Base-by-base conservation (phyloP, 1,140 invertebrate genomes). In the Formica selysi region DNA sequence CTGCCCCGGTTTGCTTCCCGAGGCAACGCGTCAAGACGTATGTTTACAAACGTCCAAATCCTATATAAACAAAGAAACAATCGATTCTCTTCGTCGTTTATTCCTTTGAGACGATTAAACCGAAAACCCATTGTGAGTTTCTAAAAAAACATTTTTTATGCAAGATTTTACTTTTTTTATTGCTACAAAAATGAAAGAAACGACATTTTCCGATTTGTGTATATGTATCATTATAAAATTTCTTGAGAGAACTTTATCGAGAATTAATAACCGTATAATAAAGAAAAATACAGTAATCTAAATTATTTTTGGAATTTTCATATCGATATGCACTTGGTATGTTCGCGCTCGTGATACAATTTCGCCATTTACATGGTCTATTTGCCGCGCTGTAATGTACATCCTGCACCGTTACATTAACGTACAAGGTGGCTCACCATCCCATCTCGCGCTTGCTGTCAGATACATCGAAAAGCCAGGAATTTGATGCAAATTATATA, bases 321-420 rank as follows among this genome's bases (percentile, higher is more conserved):
- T 8, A n/a, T 2, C 22, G 11, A 81, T 71, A 71, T 73, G 13
- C 38, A 16, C 68, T 57, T 71, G 36, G 79, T 81, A 71, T 29
- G 22, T 54, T 76, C 44, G 67, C 73, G 73, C 81, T 85, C 51
- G 29, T 48, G 61, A 65, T 65, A 76, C 73, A 76, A 85, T 76
- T 64, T 76, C 73, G 44, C 61, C 70, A 85, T 85, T 85, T 85
- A 85, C 81, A 76, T 85, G 79, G 67, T 73, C 79, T 83, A 83
- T 83, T 83, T 83, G 73, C 68, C n/a, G 3, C 29, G 19, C 26
- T 38, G 38, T 67, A 62, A 83, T 83, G 38, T 73, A 81, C 67
- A 67, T 22, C 29, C 79, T 85, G 32, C 54, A 19, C 71, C 59
- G 71, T 85, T 76, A 76, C 81, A 64, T 78, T 76, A 67, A 85